These are phyloP conservation scores for Nephrotoma flavescens DNA, from an alignment of 2,888 invertebrate genomes.

Conservation along the genomic window DNA sequence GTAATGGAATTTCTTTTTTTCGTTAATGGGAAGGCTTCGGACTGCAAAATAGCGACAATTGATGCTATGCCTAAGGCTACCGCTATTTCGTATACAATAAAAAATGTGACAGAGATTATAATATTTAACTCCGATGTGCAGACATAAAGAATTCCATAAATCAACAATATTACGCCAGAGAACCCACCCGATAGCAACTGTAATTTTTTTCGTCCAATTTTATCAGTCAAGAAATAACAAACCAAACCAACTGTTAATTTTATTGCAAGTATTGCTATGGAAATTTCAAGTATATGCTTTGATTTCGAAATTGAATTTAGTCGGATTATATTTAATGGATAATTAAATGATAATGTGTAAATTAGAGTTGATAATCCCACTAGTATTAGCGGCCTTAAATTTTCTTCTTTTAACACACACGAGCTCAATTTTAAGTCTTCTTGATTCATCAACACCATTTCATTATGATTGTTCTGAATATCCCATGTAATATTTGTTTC, in stretches of 20 bases:
- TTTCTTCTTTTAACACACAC: constrained; percentile 1
- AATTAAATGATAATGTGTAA: neutral
- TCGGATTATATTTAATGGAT: neutral
- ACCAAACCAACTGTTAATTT: neutral
- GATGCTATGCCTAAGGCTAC: neutral
- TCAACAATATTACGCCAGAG: neutral
- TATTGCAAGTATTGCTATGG: neutral
- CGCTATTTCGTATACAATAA: neutral
- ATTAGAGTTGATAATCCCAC: neutral
- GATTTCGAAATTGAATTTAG: neutral
- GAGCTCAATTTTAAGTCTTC: constrained; percentile 5
- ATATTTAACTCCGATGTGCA: neutral
- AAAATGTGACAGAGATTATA: neutral
- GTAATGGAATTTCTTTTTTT: neutral
- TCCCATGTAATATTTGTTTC: constrained; percentile 8
- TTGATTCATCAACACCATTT: constrained; percentile 7
- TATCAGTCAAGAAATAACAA: neutral
- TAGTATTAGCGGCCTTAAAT: constrained; percentile 7
- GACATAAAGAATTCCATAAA: neutral
- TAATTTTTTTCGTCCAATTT: neutral
- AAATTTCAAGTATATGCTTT: neutral
- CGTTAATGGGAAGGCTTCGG: constrained; percentile 1
- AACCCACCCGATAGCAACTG: neutral
- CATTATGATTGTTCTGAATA: constrained; percentile 7
- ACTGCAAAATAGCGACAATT: neutral